phyloP scores from a whole-genome alignment of 2,113 vertebrate genomes.

The Amphiprion ocellaris region DNA sequence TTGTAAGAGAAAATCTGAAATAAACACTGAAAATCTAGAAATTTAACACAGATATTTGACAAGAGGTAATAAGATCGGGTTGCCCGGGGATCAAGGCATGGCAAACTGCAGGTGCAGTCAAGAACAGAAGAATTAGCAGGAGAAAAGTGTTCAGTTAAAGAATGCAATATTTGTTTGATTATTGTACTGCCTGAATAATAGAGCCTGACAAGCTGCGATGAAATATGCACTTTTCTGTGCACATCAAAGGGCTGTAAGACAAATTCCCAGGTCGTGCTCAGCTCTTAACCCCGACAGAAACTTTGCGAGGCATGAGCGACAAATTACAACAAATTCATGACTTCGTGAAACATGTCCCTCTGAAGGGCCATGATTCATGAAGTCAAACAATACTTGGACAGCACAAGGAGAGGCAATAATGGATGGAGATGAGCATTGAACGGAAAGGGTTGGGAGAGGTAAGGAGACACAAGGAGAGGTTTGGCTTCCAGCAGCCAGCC shows the following conservation, averaged over 20 bases:
- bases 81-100: slow-evolving; percentile 9
- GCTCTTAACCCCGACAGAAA: slow-evolving; percentile 38
- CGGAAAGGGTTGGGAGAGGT: slow-evolving; percentile 80
- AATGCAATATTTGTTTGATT: slow-evolving; percentile 49
- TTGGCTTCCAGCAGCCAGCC: slow-evolving; percentile 67
- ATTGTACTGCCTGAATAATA: slow-evolving; percentile 31
- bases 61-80: slow-evolving; percentile 14
- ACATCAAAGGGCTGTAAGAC: slow-evolving; percentile 46
- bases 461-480: slow-evolving; percentile 66
- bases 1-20: neutral
- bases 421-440: slow-evolving; percentile 61
- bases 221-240: slow-evolving; percentile 29
- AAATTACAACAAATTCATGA: slow-evolving; percentile 45
- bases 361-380: slow-evolving; percentile 8
- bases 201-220: slow-evolving; percentile 8
- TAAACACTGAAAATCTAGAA: neutral
- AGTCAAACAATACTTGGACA: slow-evolving; percentile 44
- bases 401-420: slow-evolving; percentile 33
- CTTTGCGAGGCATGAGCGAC: slow-evolving; percentile 29
- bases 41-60: slow-evolving; percentile 17
- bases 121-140: neutral
- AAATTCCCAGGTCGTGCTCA: slow-evolving; percentile 30
- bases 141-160: slow-evolving; percentile 7
- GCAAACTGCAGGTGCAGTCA: slow-evolving; percentile 36
- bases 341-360: neutral